A percentile compares a stretch with the other conserved stretches of the same genome.
These are phyloP conservation scores for Poecile montanus DNA, from an alignment of 2,797 vertebrate genomes.

Conservation along the genomic window DNA sequence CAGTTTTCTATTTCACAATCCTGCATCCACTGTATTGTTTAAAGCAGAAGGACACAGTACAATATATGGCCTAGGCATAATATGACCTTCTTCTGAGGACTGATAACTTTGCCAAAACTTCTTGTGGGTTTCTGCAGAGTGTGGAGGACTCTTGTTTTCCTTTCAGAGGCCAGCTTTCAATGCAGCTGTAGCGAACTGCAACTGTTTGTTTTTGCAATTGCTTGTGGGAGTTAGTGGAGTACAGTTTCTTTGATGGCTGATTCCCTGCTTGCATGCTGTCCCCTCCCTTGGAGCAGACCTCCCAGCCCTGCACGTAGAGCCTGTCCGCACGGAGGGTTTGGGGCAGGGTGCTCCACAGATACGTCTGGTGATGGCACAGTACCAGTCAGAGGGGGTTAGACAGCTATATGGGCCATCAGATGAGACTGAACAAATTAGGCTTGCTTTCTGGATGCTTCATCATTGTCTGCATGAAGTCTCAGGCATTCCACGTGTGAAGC, in stretches of 20 bases:
- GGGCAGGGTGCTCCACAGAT: rapidly evolving
- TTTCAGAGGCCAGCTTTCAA: background rate
- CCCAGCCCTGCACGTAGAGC: background rate
- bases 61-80: background rate
- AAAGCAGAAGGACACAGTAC: background rate
- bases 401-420: background rate
- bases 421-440: slow-evolving; percentile 59
- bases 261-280: background rate
- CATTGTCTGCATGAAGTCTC: background rate
- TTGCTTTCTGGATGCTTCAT: background rate
- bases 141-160: background rate
- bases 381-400: background rate
- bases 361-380: rapidly evolving
- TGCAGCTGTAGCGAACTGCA: background rate
- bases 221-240: background rate
- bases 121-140: background rate
- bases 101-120: background rate
- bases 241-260: background rate
- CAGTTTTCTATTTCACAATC: background rate
- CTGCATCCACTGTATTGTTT: background rate
- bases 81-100: background rate
- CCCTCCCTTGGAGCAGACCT: background rate
- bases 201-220: background rate
- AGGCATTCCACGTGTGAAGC: slow-evolving; percentile 26
- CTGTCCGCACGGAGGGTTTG: background rate